A percentile compares a stretch with the other conserved stretches of the same genome.
Evolutionary conservation across 2,113 vertebrate species (phyloP).

Genomic region (Notothenia coriiceps): DNA sequence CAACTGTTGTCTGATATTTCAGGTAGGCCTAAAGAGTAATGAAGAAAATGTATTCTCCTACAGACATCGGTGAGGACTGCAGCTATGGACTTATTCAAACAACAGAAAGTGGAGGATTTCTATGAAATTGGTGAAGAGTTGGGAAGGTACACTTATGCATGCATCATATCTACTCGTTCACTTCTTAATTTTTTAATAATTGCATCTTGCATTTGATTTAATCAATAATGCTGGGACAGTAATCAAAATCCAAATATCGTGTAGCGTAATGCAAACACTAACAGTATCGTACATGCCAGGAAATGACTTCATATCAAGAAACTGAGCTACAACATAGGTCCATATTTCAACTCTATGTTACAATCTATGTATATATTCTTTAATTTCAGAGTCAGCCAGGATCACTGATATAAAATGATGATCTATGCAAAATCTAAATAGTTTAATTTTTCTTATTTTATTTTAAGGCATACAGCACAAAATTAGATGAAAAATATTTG

Average conservation of each 20-base stretch:
- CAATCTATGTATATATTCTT: neutral
- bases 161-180: neutral
- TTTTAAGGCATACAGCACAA: neutral
- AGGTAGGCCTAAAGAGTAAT: neutral
- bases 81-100: conserved; percentile 92
- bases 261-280: neutral
- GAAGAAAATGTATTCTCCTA: neutral
- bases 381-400: neutral
- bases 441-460: neutral
- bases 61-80: conserved; percentile 76
- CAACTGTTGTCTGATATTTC: neutral
- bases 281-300: neutral
- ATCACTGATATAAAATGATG: neutral
- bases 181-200: neutral
- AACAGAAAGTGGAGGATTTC: conserved; percentile 92
- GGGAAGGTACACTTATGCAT: conserved; percentile 87
- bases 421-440: neutral
- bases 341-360: neutral
- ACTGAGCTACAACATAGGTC: neutral
- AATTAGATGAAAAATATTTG: no score
- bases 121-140: conserved; percentile 94
- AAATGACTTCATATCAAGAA: neutral
- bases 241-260: neutral
- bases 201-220: neutral
- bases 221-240: neutral